Evolutionary conservation across 1,140 invertebrate species (phyloP).

Genomic region (Asbolus verrucosus): DNA sequence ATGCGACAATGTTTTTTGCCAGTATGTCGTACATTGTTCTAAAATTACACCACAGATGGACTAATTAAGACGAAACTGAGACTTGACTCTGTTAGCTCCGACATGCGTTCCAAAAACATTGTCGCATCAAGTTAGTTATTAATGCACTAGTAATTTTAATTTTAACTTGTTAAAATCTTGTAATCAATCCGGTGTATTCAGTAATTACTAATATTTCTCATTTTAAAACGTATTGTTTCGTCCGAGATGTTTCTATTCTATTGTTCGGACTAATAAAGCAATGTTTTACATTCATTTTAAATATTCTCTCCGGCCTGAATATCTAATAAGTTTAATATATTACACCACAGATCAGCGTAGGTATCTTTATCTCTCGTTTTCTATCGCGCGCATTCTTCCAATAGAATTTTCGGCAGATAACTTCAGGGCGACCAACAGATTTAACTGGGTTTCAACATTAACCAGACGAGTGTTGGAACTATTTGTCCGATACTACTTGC

Average conservation of each 20-base stretch:
- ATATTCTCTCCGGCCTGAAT: slow-evolving; percentile 33
- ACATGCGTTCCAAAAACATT: no score
- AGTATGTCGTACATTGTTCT: no score
- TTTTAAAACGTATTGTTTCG: no score
- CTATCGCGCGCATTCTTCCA: slow-evolving; percentile 19
- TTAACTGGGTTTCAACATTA: slow-evolving; percentile 22
- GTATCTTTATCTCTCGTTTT: slow-evolving; percentile 22
- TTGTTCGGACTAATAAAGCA: neutral
- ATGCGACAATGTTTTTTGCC: no score
- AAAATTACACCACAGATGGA: no score
- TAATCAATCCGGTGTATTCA: slow-evolving; percentile 40
- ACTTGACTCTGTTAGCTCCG: no score
- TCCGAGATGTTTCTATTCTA: no score
- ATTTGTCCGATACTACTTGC: slow-evolving; percentile 35
- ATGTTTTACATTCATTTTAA: slow-evolving; percentile 16
- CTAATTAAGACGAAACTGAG: no score
- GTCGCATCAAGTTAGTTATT: no score
- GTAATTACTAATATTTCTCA: no score
- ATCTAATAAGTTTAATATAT: no score
- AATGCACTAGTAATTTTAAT: slow-evolving; percentile 19
- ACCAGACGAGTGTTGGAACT: slow-evolving; percentile 30
- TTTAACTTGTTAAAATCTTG: slow-evolving; percentile 47
- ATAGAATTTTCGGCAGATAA: slow-evolving; percentile 12
- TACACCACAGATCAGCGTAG: neutral
- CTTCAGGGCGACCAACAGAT: slow-evolving; percentile 7